phyloP scores from a whole-genome alignment of 2,888 invertebrate species.

The Notodonta dromedarius region DNA sequence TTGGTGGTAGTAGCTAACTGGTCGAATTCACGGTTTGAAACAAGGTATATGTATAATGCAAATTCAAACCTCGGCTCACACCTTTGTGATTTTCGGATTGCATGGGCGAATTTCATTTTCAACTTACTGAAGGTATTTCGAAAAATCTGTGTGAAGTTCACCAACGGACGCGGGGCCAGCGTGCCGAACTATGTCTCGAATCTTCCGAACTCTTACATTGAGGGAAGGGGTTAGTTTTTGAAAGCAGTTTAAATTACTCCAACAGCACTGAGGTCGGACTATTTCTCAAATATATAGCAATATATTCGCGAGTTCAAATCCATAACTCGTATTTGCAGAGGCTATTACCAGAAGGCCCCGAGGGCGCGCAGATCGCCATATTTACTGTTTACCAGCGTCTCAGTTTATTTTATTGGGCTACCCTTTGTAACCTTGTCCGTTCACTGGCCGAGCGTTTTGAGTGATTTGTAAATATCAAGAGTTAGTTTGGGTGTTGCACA shows the following conservation, averaged over 20 bases:
- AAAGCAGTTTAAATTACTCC: background rate
- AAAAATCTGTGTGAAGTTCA: too few species aligned
- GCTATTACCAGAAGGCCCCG: conserved; percentile 3
- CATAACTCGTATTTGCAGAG: conserved; percentile 2
- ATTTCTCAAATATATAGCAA: background rate
- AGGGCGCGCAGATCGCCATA: background rate
- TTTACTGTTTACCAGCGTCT: conserved; percentile 5
- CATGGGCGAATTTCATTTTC: too few species aligned
- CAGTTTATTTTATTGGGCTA: conserved; percentile 2
- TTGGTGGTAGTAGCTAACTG: background rate
- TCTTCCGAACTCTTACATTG: too few species aligned
- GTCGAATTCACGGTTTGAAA: too few species aligned
- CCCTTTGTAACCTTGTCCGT: background rate
- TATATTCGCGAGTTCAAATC: conserved; percentile 4
- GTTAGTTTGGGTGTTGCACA: background rate
- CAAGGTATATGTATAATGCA: too few species aligned
- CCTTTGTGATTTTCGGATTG: too few species aligned
- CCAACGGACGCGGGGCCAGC: too few species aligned
- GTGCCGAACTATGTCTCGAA: too few species aligned
- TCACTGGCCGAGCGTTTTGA: background rate
- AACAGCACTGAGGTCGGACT: background rate
- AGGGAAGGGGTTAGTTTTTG: too few species aligned
- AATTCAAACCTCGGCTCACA: too few species aligned
- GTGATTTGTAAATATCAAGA: conserved; percentile 2
- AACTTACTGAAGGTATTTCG: too few species aligned